phyloP scores from a whole-genome alignment of 2,113 vertebrate genomes.

The Centropristis striata region DNA sequence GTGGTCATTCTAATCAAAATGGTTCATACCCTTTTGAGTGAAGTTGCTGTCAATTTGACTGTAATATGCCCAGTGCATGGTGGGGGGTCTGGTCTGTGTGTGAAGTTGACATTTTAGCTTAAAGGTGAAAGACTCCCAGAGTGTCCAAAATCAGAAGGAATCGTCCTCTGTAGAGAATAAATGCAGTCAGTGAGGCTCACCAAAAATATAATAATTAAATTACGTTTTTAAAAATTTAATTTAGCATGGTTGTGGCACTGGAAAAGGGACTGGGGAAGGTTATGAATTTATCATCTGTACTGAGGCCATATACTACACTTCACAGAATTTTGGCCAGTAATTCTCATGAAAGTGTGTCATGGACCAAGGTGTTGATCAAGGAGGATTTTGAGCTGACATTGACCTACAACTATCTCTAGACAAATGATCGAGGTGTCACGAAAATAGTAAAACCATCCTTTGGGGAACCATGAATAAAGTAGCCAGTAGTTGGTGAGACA shows the following conservation, averaged over 20 bases:
- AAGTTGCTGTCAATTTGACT: constrained; percentile 8
- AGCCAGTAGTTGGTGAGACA: not conserved
- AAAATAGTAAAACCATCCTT: not conserved
- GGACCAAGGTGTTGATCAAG: not conserved
- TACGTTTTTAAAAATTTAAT: not conserved
- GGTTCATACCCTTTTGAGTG: not conserved
- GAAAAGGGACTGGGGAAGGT: not conserved
- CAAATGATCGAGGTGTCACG: not conserved
- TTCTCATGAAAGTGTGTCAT: not conserved
- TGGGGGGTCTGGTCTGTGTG: not conserved
- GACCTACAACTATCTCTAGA: not conserved
- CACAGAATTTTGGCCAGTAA: not conserved
- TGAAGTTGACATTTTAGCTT: constrained; percentile 7
- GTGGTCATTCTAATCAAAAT: constrained; percentile 18
- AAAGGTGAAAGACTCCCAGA: not conserved
- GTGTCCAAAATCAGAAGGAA: not conserved
- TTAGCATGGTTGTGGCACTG: not conserved
- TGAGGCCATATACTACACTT: not conserved
- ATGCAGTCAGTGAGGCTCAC: constrained; percentile 2
- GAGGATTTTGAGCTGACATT: not conserved
- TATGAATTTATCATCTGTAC: not conserved
- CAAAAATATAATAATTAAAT: not conserved
- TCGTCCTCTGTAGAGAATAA: not conserved
- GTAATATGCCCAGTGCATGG: constrained; percentile 1
- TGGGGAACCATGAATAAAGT: not conserved